These are phyloP conservation scores for Hippocampus mohnikei DNA, from an alignment of 2,113 vertebrate genomes.

Conservation along the genomic window DNA sequence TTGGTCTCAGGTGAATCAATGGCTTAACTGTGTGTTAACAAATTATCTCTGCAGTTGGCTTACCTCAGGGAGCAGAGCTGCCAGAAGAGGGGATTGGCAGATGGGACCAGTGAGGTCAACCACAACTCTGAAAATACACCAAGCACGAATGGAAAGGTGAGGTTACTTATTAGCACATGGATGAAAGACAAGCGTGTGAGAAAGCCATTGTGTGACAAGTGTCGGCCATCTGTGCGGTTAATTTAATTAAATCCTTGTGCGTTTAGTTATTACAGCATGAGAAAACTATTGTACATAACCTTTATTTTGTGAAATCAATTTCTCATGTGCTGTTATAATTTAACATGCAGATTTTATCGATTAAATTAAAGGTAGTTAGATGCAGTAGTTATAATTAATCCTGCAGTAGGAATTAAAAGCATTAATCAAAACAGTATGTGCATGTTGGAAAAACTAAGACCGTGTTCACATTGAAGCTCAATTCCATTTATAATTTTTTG, in stretches of 20 bases:
- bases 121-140: conserved; percentile 80
- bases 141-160: conserved; percentile 89
- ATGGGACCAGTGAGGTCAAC: conserved; percentile 80
- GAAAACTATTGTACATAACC: not conserved
- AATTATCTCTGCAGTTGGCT: conserved; percentile 71
- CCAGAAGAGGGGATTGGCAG: conserved; percentile 81
- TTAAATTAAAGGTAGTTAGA: too few species aligned
- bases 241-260: not conserved
- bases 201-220: conserved; percentile 7
- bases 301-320: not conserved
- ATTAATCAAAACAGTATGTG: too few species aligned
- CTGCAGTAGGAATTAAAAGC: too few species aligned
- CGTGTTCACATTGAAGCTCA: too few species aligned
- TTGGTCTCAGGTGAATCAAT: too few species aligned
- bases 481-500: too few species aligned
- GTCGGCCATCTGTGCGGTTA: conserved; percentile 5
- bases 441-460: too few species aligned
- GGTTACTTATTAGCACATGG: conserved; percentile 11
- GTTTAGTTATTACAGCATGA: not conserved
- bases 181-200: not conserved
- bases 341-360: too few species aligned
- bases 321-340: too few species aligned
- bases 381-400: too few species aligned
- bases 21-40: conserved; percentile 7
- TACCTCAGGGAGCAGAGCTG: conserved; percentile 89